Percentiles rank a stretch among this genome's conserved stretches.
phyloP scores from a whole-genome alignment of 2,113 vertebrate species.

The Microtus ochrogaster region DNA sequence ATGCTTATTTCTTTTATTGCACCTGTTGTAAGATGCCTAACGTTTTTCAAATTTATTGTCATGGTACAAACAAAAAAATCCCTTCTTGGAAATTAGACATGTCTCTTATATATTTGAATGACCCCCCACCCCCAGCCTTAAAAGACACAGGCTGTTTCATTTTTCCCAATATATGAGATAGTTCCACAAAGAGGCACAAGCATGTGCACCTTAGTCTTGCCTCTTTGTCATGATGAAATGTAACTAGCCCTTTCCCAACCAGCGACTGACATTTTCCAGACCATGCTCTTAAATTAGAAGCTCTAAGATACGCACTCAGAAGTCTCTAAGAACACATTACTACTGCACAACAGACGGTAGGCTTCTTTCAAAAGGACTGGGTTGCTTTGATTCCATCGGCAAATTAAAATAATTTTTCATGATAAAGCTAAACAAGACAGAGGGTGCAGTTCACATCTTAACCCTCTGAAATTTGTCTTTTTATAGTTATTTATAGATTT shows the following conservation, averaged over 20 bases:
- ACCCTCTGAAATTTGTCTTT: not conserved
- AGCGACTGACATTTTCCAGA: constrained; percentile 65
- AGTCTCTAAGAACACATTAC: constrained; percentile 72
- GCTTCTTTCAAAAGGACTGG: constrained; percentile 69
- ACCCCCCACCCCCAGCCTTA: constrained; percentile 12
- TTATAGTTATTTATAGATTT: constrained; percentile 66
- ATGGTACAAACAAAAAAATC: not conserved
- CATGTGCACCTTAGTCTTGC: constrained; percentile 47
- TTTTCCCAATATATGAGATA: not conserved
- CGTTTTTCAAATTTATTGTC: constrained; percentile 47
- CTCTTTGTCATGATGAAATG: constrained; percentile 40
- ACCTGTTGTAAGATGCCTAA: not conserved
- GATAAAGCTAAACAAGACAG: constrained; percentile 60
- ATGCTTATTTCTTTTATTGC: constrained; percentile 24
- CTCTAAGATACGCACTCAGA: constrained; percentile 64
- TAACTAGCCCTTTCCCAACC: constrained; percentile 22
- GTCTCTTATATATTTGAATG: not conserved
- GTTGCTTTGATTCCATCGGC: constrained; percentile 71
- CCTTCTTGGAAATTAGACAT: not conserved
- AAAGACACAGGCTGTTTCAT: not conserved
- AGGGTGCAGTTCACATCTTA: constrained; percentile 57
- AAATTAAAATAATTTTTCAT: constrained; percentile 77
- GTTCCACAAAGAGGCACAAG: constrained; percentile 22
- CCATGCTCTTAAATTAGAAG: constrained; percentile 68
- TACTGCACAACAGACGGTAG: constrained; percentile 70